These are phyloP conservation scores for Gila orcuttii DNA, from an alignment of 2,113 vertebrate genomes.

Conservation along the genomic window DNA sequence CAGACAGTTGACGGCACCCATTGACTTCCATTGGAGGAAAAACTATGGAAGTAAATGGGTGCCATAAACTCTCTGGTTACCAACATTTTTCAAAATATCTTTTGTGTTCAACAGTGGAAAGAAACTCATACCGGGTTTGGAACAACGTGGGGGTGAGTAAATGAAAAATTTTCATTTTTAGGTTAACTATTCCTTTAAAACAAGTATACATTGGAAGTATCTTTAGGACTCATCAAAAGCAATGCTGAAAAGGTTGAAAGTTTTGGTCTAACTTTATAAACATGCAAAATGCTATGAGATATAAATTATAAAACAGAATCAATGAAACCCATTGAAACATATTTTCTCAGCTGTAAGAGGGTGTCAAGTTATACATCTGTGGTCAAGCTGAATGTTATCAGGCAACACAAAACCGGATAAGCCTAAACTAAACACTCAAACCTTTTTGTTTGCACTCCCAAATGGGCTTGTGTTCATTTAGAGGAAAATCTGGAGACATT, in stretches of 20 bases:
- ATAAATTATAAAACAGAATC: background rate
- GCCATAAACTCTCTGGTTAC: too few relatives aligned
- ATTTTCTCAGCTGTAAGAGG: slow-evolving; percentile 13
- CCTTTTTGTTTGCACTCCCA: slow-evolving; percentile 65
- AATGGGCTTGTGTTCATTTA: slow-evolving; percentile 62
- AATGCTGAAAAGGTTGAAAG: background rate
- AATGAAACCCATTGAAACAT: background rate
- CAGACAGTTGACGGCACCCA: too few relatives aligned
- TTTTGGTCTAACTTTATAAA: background rate
- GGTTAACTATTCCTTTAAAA: background rate
- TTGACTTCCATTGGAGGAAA: too few relatives aligned
- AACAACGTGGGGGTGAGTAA: too few relatives aligned
- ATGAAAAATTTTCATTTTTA: too few relatives aligned
- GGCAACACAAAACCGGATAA: slow-evolving; percentile 67
- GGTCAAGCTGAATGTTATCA: slow-evolving; percentile 65
- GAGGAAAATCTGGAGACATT: slow-evolving; percentile 65
- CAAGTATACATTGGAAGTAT: slow-evolving; percentile 9
- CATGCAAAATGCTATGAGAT: background rate
- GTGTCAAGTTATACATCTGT: slow-evolving; percentile 58
- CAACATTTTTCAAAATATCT: too few relatives aligned
- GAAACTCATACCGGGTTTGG: too few relatives aligned
- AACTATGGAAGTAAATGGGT: too few relatives aligned
- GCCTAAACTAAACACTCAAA: slow-evolving; percentile 68
- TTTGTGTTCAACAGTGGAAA: too few relatives aligned
- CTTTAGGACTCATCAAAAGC: background rate